Evolutionary conservation across 2,888 invertebrate genomes (phyloP).

Genomic region (Thecophora atra): DNA sequence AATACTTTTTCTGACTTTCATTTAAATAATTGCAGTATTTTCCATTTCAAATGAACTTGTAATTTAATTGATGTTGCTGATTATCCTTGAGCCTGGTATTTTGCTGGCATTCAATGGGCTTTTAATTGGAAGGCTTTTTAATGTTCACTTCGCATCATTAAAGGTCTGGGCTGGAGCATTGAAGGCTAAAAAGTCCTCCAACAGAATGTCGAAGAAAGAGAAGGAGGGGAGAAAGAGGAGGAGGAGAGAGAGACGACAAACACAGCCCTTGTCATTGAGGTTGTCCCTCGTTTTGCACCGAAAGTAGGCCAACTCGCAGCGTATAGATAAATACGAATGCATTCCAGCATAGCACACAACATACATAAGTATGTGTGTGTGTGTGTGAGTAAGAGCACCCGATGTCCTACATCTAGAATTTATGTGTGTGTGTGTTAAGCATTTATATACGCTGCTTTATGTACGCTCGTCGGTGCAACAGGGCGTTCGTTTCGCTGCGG

Average conservation of each 20-base stretch:
- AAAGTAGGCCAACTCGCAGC: background rate
- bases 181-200: conserved; percentile 26
- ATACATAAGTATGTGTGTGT: too few relatives aligned
- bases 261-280: background rate
- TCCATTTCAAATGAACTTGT: background rate
- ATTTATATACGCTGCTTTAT: too few relatives aligned
- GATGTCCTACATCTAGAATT: background rate
- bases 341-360: background rate
- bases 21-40: too few relatives aligned
- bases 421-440: background rate
- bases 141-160: conserved; percentile 1
- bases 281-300: background rate
- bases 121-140: too few relatives aligned
- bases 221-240: too few relatives aligned
- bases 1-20: too few relatives aligned
- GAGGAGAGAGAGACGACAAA: background rate
- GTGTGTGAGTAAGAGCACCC: too few relatives aligned
- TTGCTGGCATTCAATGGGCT: background rate
- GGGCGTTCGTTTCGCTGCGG: conserved; percentile 32
- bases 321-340: background rate
- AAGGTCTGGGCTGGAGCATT: conserved; percentile 31
- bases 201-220: too few relatives aligned
- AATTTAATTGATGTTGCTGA: background rate
- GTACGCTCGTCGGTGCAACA: background rate
- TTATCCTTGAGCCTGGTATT: conserved; percentile 1